Evolutionary conservation across 2,113 vertebrate genomes (phyloP), one percentile per base, ranked within the genome.

Genomic region (Pteruthius melanotis): DNA sequence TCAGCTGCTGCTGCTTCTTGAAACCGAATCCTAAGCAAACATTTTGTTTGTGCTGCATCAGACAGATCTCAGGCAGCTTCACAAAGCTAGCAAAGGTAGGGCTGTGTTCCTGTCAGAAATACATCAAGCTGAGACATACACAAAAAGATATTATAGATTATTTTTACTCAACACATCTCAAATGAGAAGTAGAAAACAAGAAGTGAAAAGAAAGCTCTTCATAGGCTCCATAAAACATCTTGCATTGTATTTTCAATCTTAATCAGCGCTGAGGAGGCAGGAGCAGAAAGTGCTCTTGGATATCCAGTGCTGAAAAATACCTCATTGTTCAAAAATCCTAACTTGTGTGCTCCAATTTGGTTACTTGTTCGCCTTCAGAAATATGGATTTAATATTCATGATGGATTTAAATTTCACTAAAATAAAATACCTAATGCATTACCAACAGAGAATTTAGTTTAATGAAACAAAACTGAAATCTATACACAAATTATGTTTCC

Each of bases 341-440:
- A 84, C 50, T 82, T 39, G n/a, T 42, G 31, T 54, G 70, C 68
- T 96, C 87, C 72, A 83, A 56, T 85, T 83, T 88, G 79, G 52
- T 78, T 91, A 56, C 42, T 95, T 11, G 40, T 69, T 91, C 1
- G 8, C 83, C 82, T 92, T 89, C 63, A 96, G 80, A 96, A 92
- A 79, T 93, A 92, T 91, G 95, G 91, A 64, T 79, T 97, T 94
- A 95, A 96, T 96, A 95, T 95, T 93, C n/a, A 56, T 12, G 56
- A 81, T 82, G 80, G 87, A 87, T 89, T 93, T 89, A 82, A 85
- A 86, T 86, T 84, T 91, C 89, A 92, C 4, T 5, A 82, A 92
- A 96, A 83, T 63, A 84, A 72, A 89, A 95, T 91, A 87, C 87
- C 59, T 90, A 79, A 90, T 1, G 30, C 50, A 64, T 89, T 92